Conservation (phyloP, 2,888 invertebrate genomes). For the Eueremaeus valkanovi region DNA sequence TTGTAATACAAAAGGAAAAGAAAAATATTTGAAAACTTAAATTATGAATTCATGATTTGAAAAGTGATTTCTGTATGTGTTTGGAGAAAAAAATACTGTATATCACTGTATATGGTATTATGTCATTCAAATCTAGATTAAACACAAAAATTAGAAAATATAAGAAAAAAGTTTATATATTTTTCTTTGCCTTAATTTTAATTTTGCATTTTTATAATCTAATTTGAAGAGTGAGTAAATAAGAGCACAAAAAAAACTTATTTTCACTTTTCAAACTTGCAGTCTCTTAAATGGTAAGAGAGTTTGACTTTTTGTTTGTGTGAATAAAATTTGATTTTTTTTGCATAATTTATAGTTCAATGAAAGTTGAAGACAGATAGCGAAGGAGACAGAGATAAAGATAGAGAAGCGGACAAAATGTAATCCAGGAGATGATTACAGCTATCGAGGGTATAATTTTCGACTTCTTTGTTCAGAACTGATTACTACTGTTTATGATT, state of each 20-base stretch:
- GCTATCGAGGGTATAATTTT: background rate
- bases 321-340: too few species aligned
- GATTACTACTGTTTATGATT: background rate
- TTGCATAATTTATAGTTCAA: too few species aligned
- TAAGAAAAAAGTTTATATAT: too few species aligned
- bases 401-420: background rate
- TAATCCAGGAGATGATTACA: background rate
- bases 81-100: background rate
- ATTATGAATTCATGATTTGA: background rate
- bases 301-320: too few species aligned
- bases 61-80: too few species aligned
- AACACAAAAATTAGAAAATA: background rate
- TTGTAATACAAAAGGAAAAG: background rate
- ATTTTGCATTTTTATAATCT: background rate
- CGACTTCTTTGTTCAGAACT: too few species aligned
- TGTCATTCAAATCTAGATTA: background rate
- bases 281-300: too few species aligned
- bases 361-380: too few species aligned
- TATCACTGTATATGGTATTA: slow-evolving; percentile 9
- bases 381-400: background rate
- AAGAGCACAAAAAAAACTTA: too few species aligned
- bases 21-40: background rate
- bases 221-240: too few species aligned
- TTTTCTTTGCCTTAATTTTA: too few species aligned
- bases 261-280: too few species aligned